Base-by-base conservation (phyloP, 2,113 vertebrate species). In the Oplegnathus fasciatus region DNA sequence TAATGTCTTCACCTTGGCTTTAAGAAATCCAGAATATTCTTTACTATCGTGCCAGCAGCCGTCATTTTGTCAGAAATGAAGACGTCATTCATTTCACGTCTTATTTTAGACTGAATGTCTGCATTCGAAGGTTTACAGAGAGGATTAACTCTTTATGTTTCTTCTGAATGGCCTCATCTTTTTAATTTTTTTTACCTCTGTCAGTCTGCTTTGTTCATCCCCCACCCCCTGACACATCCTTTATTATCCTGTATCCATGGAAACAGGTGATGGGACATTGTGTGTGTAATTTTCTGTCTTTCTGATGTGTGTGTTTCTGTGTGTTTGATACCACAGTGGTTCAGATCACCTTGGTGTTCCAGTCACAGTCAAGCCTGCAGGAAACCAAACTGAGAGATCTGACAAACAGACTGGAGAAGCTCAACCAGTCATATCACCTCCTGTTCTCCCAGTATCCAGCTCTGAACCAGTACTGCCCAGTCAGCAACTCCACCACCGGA, bases 381-480 rank as follows among this genome's bases (percentile, higher is more conserved):
- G 77, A 90, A 48, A 72, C 7, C 48, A 85, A 79, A 68, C 28
- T 89, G 50, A 84, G 22, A 32, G 82, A 84, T 24, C n/a, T 87
- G 77, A 86, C 82, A 9, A 30, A 58, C 65, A 67, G 55, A 7
- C 85, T 86, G 75, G 48, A 85, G 57, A 73, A 55, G 28, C 84
- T 90, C 42, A 90, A 85, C 82, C 84, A 61, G 52, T 88, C 92
- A 2, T 84, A 91, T 20, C 75, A 14, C 0, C 75, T 74, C 26
- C 84, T 92, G 61, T 93, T 93, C 46, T 62, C 75, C 84, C 82
- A 87, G 75, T 91, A 88, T 57, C 90, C 89, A 4, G 82, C 84
- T 69, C 89, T 93, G 58, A 86, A 81, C 75, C 84, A 86, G 77
- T 87, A 92, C 82, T 92, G 92, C 46, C 52, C 75, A 0, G 10